Conservation (phyloP, 2,888 invertebrate genomes). For the Ectropis crepuscularia region DNA sequence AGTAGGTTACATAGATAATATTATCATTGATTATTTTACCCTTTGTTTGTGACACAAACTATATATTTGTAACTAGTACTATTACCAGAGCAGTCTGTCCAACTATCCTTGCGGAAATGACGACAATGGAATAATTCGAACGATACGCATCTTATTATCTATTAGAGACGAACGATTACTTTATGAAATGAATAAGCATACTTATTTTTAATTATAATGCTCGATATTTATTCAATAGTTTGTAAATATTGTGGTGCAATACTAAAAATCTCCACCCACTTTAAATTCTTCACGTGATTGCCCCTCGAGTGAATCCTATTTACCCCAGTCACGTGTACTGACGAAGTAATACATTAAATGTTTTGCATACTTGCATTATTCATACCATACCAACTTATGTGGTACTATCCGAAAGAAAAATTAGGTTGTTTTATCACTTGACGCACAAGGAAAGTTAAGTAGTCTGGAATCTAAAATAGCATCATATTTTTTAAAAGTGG, state of each 20-base stretch:
- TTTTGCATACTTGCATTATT: slow-evolving; percentile 77
- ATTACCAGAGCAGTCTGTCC: no score
- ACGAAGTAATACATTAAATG: slow-evolving; percentile 69
- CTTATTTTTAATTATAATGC: no score
- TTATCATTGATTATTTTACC: no score
- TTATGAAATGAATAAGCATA: no score
- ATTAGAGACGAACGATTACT: no score
- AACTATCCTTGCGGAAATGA: no score
- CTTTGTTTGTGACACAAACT: no score
- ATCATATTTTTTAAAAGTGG: slow-evolving; percentile 13
- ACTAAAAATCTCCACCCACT: slow-evolving; percentile 45
- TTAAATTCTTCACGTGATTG: slow-evolving; percentile 62
- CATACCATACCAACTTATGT: slow-evolving; percentile 55
- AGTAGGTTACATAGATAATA: no score
- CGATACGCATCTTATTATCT: no score
- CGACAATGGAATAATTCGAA: no score
- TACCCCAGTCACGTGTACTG: slow-evolving; percentile 69
- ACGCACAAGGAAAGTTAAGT: slow-evolving; percentile 32
- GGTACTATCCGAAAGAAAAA: slow-evolving; percentile 56
- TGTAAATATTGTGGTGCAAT: slow-evolving; percentile 2
- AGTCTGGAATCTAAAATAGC: slow-evolving; percentile 18
- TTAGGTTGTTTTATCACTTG: slow-evolving; percentile 53
- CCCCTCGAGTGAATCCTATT: slow-evolving; percentile 65
- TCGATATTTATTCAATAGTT: no score
- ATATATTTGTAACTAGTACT: no score